Evolutionary conservation across 2,888 invertebrate genomes (phyloP).

Genomic region (Cosmia pyralina): DNA sequence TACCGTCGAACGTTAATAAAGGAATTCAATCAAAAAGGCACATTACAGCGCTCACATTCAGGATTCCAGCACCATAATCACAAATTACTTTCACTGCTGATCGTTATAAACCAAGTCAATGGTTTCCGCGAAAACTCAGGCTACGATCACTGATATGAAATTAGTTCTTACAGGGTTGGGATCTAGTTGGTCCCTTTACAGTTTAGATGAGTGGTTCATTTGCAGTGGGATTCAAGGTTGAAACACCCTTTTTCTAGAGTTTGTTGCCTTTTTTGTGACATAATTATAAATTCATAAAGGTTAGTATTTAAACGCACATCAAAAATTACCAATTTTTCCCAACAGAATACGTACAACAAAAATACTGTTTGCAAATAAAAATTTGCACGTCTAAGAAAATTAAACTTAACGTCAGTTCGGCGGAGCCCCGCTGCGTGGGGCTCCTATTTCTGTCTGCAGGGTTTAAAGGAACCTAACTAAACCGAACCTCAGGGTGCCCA

Average conservation of each 20-base stretch:
- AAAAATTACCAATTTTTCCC: too few species aligned
- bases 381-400: too few species aligned
- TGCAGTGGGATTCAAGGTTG: background rate
- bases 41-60: slow-evolving; percentile 18
- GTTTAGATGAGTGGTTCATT: background rate
- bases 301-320: too few species aligned
- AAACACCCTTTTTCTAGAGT: background rate
- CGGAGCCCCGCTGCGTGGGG: too few species aligned
- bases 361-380: too few species aligned
- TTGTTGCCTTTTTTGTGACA: too few species aligned
- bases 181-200: background rate
- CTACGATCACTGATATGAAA: slow-evolving; percentile 28
- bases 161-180: slow-evolving; percentile 43
- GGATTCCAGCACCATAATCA: slow-evolving; percentile 17
- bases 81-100: slow-evolving; percentile 37
- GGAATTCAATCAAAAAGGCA: slow-evolving; percentile 34
- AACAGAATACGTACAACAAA: too few species aligned
- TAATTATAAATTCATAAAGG: too few species aligned
- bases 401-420: too few species aligned
- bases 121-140: slow-evolving; percentile 30
- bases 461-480: too few species aligned
- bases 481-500: too few species aligned
- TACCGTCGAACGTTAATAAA: slow-evolving; percentile 14
- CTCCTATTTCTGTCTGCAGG: too few species aligned
- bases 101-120: slow-evolving; percentile 32